Evolutionary conservation across 2,113 vertebrate species (phyloP), one percentile per base, ranked within the genome.

Genomic region (Herpailurus yagouaroundi): DNA sequence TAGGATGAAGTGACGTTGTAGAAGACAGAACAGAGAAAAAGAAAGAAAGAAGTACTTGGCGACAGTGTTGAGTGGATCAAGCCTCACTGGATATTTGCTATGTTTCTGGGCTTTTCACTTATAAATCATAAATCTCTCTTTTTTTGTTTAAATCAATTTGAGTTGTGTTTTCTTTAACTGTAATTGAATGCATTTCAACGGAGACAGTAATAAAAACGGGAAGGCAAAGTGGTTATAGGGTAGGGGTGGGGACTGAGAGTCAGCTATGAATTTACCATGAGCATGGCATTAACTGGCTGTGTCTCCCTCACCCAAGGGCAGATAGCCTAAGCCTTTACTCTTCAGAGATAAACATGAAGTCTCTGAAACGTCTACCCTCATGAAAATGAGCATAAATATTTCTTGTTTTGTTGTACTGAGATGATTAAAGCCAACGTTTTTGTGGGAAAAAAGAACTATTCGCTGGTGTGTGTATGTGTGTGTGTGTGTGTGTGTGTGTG

Each of bases 331-430:
- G 45, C 33, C 50, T 52, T 50, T 31, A 16, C 52, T n/a, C 27
- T 16, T 89, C 36, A 71, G 57, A 82, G 25, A 88, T 55, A 87
- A 97, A 89, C 74, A 92, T 1, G 12, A 33, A 68, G 18, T 60
- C 29, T 96, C 69, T 93, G 77, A 93, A 88, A 57, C n/a, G 33
- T 85, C 77, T 50, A 48, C 29, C 45, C 48, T 91, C 45, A 74
- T 79, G 90, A 95, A 87, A 92, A 63, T 38, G 36, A 55, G 57
- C 38, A 41, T 50, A 93, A 88, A 74, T 97, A 91, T 91, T 66
- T 95, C 71, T 90, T 84, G 29, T 84, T 82, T 64, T 92, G 48
- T 90, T 91, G 38, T 66, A 84, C 14, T 77, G 77, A 94, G 79
- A 90, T 94, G 23, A 87, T 94, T 83, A 94, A 94, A 77, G 48